Evolutionary conservation across 2,797 vertebrate genomes (phyloP).

Genomic region (Argyrosomus regius): DNA sequence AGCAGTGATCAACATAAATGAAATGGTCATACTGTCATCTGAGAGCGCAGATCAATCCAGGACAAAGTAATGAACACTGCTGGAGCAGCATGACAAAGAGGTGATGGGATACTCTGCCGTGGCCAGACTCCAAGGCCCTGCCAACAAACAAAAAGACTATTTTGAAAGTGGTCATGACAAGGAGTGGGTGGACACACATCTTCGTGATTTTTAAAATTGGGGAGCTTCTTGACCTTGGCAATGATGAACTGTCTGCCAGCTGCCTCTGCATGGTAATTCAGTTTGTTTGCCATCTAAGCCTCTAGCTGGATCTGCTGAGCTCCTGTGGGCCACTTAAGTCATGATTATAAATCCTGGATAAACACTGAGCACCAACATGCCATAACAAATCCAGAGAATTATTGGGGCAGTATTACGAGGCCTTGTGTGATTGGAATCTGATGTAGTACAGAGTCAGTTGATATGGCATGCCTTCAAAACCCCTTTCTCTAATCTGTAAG

Average conservation of each 20-base stretch:
- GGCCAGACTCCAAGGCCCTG: conserved; percentile 40
- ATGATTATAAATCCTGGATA: conserved; percentile 75
- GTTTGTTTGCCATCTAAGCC: conserved; percentile 59
- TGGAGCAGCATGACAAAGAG: conserved; percentile 35
- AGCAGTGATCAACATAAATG: conserved; percentile 73
- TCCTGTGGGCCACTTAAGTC: conserved; percentile 41
- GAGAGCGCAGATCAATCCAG: conserved; percentile 54
- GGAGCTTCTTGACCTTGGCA: conserved; percentile 70
- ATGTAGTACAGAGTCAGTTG: conserved; percentile 52
- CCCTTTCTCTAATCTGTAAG: conserved; percentile 49
- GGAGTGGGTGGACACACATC: conserved; percentile 28
- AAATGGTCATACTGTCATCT: conserved; percentile 61
- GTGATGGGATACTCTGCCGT: conserved; percentile 48
- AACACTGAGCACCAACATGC: conserved; percentile 65
- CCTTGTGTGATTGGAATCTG: conserved; percentile 59
- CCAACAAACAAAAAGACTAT: conserved; percentile 40
- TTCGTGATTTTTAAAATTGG: conserved; percentile 44
- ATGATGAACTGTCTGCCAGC: conserved; percentile 54
- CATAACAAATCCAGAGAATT: conserved; percentile 61
- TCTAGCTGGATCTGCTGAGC: conserved; percentile 45
- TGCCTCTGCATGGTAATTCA: conserved; percentile 59
- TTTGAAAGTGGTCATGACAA: conserved; percentile 41
- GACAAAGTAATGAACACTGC: conserved; percentile 60
- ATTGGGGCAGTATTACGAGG: conserved; percentile 43
- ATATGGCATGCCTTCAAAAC: conserved; percentile 51